A percentile compares a stretch with the other conserved stretches of the same genome.
phyloP scores from a whole-genome alignment of 2,113 vertebrate genomes.

The Cephalopterus ornatus region DNA sequence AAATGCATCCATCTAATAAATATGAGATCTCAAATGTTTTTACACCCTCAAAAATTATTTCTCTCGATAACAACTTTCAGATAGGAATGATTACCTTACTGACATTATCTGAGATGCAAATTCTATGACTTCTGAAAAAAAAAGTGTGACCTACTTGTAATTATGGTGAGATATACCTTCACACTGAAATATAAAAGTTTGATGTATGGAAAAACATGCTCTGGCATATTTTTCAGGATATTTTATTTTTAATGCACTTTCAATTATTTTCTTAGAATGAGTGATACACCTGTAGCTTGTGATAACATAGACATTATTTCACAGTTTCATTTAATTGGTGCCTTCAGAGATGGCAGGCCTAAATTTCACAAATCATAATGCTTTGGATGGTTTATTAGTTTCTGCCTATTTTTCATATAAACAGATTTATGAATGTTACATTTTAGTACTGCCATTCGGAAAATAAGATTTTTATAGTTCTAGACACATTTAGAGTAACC shows the following conservation, averaged over 20 bases:
- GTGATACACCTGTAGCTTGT: neutral
- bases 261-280: neutral
- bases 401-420: conserved; percentile 12
- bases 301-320: neutral
- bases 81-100: neutral
- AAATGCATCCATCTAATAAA: neutral
- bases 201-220: neutral
- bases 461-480: conserved; percentile 28
- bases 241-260: neutral
- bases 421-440: neutral
- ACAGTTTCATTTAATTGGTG: neutral
- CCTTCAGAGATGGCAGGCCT: neutral
- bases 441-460: conserved; percentile 23
- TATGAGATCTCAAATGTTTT: neutral
- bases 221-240: neutral
- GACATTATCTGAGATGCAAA: neutral
- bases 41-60: neutral
- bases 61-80: neutral
- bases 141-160: neutral
- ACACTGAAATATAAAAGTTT: neutral
- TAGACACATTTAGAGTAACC: neutral
- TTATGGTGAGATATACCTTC: neutral
- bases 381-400: conserved; percentile 3
- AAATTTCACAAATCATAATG: neutral
- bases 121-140: neutral